Base-by-base conservation (phyloP, 1,140 invertebrate species). In the Lepidurus packardi region DNA sequence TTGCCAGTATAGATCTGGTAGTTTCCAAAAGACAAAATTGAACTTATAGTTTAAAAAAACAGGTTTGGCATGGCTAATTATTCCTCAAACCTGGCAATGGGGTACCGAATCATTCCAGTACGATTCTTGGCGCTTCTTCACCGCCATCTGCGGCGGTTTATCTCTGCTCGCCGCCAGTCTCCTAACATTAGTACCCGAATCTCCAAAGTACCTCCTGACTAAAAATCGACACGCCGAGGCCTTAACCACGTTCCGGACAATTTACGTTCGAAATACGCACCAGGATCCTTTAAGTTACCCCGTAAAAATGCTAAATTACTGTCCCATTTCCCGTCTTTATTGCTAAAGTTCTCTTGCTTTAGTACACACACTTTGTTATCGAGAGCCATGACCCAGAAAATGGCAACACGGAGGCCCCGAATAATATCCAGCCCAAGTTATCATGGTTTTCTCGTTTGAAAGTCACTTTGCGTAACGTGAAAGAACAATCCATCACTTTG, bases 71-170 rank as follows among this genome's bases (percentile, higher is more conserved):
- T 92, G 81, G 87, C 84, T 80, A 87, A 84, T 96, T 80, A 95
- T 97, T 82, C 94, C 94, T 0, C 85, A 86, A 44, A 85, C 89
- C 3, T 88, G 86, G 34, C 82, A 81, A 3, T 80, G 84, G n/a
- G 80, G 81, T 42, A 81, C 79, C 43, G 83, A 47, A 79, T 82
- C 87, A 6, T 94, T 95, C 84, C 88, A 89, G 11, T 94, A 93
- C 85, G 94, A 96, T 85, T 95, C 94, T 53, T 95, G 93, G 93
- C 89, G 93, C 79, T 85, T 94, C 8, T 94, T 92, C 84, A 84
- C 94, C 0, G 85, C 90, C 80, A 89, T 95, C 73, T 96, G 89
- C 76, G 89, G 89, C 0, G 43, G 92, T 43, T 90, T 92, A 7
- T 89, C 89, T 24, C 81, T 94, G 0, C 80, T 91, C 6, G 94